These are phyloP conservation scores for Drosophila aldrichi DNA, from an alignment of 2,888 invertebrate genomes.

Conservation along the genomic window DNA sequence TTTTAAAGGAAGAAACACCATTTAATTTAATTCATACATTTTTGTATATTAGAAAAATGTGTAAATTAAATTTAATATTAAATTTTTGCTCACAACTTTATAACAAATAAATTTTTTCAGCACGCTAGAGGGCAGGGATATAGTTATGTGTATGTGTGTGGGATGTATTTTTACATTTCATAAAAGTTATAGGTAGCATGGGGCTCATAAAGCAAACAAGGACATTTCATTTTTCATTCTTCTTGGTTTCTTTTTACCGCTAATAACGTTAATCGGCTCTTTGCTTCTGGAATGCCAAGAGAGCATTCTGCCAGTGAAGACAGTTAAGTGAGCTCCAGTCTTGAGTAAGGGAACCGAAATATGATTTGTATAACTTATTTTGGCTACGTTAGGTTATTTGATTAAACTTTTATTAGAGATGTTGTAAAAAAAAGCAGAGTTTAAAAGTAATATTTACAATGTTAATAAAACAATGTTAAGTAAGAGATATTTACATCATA, in stretches of 20 bases:
- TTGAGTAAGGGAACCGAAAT: not conserved
- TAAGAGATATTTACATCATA: too few species aligned
- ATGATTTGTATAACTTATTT: constrained; percentile 1
- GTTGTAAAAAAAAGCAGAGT: not conserved
- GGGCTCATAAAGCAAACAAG: constrained; percentile 6
- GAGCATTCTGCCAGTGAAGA: not conserved
- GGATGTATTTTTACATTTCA: constrained; percentile 1
- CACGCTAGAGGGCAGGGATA: not conserved
- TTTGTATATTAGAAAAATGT: not conserved
- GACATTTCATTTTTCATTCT: constrained; percentile 5
- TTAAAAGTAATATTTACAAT: not conserved
- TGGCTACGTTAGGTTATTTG: not conserved
- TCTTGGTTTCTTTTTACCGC: not conserved
- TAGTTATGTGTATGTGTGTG: not conserved
- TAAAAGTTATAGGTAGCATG: not conserved
- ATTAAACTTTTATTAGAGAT: not conserved
- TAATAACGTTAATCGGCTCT: constrained; percentile 7
- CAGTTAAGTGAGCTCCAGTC: not conserved
- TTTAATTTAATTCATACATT: not conserved
- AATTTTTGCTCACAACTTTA: not conserved
- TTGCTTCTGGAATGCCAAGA: not conserved
- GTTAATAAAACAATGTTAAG: not conserved
- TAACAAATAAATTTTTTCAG: not conserved
- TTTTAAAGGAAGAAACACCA: not conserved
- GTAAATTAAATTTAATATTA: not conserved